Conservation (phyloP, 2,113 vertebrate genomes). For the Zosterops japonicus region DNA sequence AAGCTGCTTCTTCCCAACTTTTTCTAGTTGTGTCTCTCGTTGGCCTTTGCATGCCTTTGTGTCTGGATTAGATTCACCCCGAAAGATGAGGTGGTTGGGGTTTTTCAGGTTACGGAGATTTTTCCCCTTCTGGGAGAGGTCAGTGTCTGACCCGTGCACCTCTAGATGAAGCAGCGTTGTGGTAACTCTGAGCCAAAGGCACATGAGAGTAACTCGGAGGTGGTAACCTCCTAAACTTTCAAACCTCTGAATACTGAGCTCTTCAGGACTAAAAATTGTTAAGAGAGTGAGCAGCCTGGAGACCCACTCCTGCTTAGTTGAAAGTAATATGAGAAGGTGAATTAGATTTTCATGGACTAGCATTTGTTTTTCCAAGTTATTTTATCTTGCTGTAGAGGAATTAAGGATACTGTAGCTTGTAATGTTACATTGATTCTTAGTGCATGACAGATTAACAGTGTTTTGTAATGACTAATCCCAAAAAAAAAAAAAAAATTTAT, state of each 20-base stretch:
- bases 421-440: slow-evolving; percentile 11
- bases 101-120: neutral
- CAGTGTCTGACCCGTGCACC: neutral
- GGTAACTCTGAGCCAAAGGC: neutral
- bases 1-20: neutral
- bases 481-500: neutral
- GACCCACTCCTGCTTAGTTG: neutral
- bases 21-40: neutral
- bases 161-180: neutral
- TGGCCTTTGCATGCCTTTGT: neutral
- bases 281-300: neutral
- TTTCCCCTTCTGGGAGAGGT: neutral
- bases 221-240: neutral
- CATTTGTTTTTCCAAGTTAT: neutral
- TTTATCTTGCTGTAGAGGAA: neutral
- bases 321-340: neutral
- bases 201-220: neutral
- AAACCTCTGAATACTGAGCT: neutral
- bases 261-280: neutral
- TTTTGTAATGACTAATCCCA: slow-evolving; percentile 54
- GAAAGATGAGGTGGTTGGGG: neutral
- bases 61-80: neutral
- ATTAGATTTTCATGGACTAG: neutral
- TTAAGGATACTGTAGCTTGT: neutral
- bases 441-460: slow-evolving; percentile 28